phyloP scores from a whole-genome alignment of 2,888 invertebrate genomes.

The Lasioglossum leucozonium region DNA sequence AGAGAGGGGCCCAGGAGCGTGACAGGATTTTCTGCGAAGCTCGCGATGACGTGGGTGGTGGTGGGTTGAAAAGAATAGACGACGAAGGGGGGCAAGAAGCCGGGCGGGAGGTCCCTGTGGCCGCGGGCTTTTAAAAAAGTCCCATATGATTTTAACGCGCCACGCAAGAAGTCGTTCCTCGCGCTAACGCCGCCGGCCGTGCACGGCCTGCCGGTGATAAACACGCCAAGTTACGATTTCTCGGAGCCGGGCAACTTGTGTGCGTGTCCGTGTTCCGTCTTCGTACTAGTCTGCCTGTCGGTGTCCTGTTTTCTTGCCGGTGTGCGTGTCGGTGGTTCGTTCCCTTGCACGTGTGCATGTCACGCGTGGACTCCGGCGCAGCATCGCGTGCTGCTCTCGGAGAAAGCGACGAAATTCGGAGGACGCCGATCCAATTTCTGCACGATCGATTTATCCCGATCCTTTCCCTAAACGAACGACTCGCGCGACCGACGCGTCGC shows the following conservation, averaged over 20 bases:
- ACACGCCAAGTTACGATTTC: slow-evolving; percentile 84
- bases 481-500: not conserved
- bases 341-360: slow-evolving; percentile 22
- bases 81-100: slow-evolving; percentile 41
- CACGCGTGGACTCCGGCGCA: slow-evolving; percentile 29
- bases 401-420: slow-evolving; percentile 51
- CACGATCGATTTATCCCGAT: not conserved
- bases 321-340: slow-evolving; percentile 21
- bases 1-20: slow-evolving; percentile 3
- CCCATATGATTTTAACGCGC: slow-evolving; percentile 82
- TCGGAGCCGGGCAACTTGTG: slow-evolving; percentile 74
- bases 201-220: slow-evolving; percentile 80
- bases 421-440: slow-evolving; percentile 38
- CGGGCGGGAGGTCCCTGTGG: slow-evolving; percentile 67
- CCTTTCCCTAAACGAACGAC: not conserved
- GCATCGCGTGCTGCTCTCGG: slow-evolving; percentile 42
- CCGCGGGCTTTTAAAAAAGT: slow-evolving; percentile 75
- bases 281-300: not conserved
- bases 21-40: slow-evolving; percentile 72
- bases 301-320: not conserved
- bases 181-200: slow-evolving; percentile 78
- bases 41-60: slow-evolving; percentile 73
- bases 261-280: not conserved
- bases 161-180: slow-evolving; percentile 81
- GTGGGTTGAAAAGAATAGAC: slow-evolving; percentile 45